These are phyloP conservation scores for Eulemur mongoz DNA, from an alignment of 2,797 vertebrate species.

Conservation along the genomic window DNA sequence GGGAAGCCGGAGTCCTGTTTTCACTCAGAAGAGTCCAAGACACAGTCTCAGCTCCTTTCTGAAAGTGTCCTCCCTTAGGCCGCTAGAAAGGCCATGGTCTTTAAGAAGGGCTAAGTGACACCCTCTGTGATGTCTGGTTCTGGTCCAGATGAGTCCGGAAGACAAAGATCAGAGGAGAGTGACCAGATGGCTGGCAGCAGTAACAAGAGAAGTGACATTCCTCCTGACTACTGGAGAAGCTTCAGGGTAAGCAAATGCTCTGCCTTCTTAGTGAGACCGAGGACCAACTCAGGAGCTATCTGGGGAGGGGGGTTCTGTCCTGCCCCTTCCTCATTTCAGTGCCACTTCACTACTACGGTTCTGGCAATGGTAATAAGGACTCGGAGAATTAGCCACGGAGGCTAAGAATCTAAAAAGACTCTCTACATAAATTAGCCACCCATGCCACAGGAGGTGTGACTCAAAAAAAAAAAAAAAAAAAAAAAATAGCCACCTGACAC, in stretches of 20 bases:
- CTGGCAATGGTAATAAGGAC: neutral
- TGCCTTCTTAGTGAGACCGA: neutral
- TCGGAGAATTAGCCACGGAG: neutral
- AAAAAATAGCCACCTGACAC: neutral
- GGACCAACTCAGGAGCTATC: neutral
- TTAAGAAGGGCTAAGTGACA: neutral
- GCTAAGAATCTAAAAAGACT: neutral
- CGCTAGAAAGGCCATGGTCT: neutral
- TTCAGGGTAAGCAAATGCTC: neutral
- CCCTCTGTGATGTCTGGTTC: neutral
- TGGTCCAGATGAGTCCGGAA: conserved; percentile 13
- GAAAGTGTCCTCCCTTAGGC: neutral
- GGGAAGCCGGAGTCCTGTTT: neutral
- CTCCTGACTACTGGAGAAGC: neutral
- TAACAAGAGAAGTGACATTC: neutral
- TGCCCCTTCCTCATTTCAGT: neutral
- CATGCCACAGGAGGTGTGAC: neutral
- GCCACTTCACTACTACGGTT: neutral
- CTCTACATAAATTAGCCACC: neutral
- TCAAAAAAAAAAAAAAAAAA: neutral
- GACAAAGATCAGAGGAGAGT: neutral
- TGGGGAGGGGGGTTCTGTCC: neutral
- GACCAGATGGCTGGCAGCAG: neutral
- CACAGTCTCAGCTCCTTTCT: neutral
- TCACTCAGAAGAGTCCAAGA: neutral